Evolutionary conservation across 2,888 invertebrate genomes (phyloP).

Genomic region (Crematogaster levior): DNA sequence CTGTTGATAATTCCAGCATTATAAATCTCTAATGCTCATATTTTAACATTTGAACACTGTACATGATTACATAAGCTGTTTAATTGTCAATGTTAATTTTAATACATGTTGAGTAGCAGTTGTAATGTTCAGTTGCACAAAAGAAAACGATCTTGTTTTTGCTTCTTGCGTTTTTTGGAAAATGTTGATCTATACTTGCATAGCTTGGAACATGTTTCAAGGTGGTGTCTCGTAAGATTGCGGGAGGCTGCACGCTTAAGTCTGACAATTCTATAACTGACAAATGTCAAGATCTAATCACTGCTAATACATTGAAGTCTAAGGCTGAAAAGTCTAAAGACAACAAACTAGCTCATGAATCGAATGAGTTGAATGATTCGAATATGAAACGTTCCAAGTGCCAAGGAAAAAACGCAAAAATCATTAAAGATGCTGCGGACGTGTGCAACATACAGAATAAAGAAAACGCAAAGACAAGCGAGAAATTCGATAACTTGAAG

Average conservation of each 20-base stretch:
- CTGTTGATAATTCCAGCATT: not conserved
- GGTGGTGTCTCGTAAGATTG: slow-evolving; percentile 78
- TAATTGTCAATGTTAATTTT: too few species aligned
- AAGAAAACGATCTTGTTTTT: slow-evolving; percentile 23
- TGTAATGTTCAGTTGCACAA: slow-evolving; percentile 13
- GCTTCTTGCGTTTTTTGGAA: slow-evolving; percentile 49
- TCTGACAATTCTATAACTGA: slow-evolving; percentile 69
- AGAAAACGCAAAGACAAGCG: slow-evolving; percentile 59
- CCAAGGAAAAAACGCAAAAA: slow-evolving; percentile 59
- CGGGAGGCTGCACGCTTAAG: slow-evolving; percentile 72
- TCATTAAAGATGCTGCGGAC: slow-evolving; percentile 63
- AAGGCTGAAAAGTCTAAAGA: slow-evolving; percentile 74
- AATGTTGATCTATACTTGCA: slow-evolving; percentile 56
- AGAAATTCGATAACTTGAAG: slow-evolving; percentile 50
- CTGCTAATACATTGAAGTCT: slow-evolving; percentile 65
- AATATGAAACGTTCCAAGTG: slow-evolving; percentile 64
- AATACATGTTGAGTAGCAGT: slow-evolving; percentile 11
- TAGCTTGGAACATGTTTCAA: slow-evolving; percentile 77
- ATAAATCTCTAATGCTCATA: slow-evolving; percentile 18
- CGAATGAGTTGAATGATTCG: slow-evolving; percentile 63
- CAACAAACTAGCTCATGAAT: slow-evolving; percentile 67
- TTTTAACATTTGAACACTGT: slow-evolving; percentile 6
- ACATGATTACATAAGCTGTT: slow-evolving; percentile 38
- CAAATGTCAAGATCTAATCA: slow-evolving; percentile 67
- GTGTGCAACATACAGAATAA: slow-evolving; percentile 58